Percentiles rank a stretch among this genome's conserved stretches.
These are phyloP conservation scores for Bufo bufo DNA, from an alignment of 2,113 vertebrate species.

Conservation along the genomic window DNA sequence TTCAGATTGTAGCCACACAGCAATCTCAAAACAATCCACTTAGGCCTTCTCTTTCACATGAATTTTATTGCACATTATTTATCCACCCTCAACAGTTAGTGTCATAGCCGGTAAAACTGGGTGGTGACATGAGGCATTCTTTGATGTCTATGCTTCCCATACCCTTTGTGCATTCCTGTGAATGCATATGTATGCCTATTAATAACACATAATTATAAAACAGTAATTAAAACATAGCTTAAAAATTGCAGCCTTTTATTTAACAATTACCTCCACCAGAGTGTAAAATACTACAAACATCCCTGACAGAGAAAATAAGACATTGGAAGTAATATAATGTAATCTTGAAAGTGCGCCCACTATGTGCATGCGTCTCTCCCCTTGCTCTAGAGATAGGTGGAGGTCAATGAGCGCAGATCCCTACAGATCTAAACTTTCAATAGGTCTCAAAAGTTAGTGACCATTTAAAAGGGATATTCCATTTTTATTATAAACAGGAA, in stretches of 20 bases:
- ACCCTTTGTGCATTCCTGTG: neutral
- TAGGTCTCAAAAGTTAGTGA: no score
- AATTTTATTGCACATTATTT: neutral
- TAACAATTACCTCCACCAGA: neutral
- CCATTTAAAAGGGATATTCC: no score
- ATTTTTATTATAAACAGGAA: no score
- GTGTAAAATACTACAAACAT: neutral
- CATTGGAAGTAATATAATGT: neutral
- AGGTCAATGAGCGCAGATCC: no score
- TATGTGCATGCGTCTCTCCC: no score
- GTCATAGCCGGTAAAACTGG: constrained; percentile 19
- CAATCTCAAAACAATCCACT: no score
- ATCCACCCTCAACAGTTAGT: neutral
- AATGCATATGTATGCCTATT: neutral
- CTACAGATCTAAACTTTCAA: no score
- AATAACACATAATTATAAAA: neutral
- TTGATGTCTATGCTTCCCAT: neutral
- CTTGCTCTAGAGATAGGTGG: no score
- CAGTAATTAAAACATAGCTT: neutral
- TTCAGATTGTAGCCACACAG: no score
- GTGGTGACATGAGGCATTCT: neutral
- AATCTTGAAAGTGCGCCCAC: no score
- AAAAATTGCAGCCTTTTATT: neutral
- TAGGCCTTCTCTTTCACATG: no score
- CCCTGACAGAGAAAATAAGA: neutral